Base-by-base conservation (phyloP, 2,888 invertebrate species). In the Dynastes hyllus region DNA sequence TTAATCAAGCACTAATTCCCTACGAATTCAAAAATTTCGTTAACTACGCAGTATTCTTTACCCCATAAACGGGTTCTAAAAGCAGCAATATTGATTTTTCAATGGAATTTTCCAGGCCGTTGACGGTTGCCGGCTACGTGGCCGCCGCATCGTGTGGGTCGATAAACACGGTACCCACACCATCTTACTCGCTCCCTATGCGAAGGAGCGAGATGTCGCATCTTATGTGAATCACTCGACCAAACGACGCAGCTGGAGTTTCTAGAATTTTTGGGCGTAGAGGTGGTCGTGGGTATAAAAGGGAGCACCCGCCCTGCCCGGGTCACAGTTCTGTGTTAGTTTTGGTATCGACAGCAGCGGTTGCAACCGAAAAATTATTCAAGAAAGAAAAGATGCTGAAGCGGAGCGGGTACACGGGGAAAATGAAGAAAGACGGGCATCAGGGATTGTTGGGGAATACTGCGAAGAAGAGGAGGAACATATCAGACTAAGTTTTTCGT, bases 81-180 rank as follows among this genome's bases (percentile, higher is more conserved):
- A 13, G 55, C 55, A 55, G 55, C 55, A 58, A 58, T 77, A 77
- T 77, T 77, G 77, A 77, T 77, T 77, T 66, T 55, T 69, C 37
- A 27, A 53, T 50, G 78, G 78, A 78, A 78, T 65, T 73, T 78
- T 78, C 78, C 78, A 73, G 71, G 66, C 71, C 50, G 16, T 40
- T 1, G 16, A 55, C 55, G 22, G 9, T 37, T 2, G n/a, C 0
- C 55, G 22, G 1, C 69, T 22, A 69, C 69, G 51, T 51, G 69
- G 51, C 69, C 27, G 27, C 50, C 50, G 9, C 67, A 29, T 6
- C 51, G 27, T 9, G 40, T 66, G 37, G 51, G 27, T 37, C 45
- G 75, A 29, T 5, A 16, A n/a, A 11, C 8, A 11, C 6, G 8
- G 5, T 29, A 16, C 45, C 75, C 40, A 32, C 9, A 8, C n/a